Evolutionary conservation across 2,888 invertebrate genomes (phyloP), one percentile per base, ranked within the genome.

Genomic region (Synanthedon formicaeformis): DNA sequence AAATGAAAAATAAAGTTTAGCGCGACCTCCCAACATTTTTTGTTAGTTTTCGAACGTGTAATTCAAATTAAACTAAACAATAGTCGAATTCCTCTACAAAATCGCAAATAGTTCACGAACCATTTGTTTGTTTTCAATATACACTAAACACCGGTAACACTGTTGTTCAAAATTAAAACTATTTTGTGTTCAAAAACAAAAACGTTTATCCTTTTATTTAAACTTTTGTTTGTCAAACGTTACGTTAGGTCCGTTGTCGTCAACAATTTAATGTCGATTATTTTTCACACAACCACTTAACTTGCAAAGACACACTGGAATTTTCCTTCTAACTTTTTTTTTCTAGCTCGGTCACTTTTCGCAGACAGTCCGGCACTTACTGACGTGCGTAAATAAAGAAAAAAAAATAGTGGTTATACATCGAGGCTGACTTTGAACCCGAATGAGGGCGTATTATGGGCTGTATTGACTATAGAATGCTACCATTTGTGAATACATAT

Each of bases 1-100:
- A 49, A 69, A 58, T 3, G 58, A 60, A 51, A 85, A 82, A 56
- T 79, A 66, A 52, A 75, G 53, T 55, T 78, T 80, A 0, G 76
- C 66, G 57, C 75, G 72, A 62, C 77, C 82, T 1, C 73, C 79
- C 55, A 84, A 64, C 86, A 87, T 86, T 60, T 60, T 45, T 45
- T 45, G 2, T n/a, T 6, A 6, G 13, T 13, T 45, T 13, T 45
- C 13, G 13, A 45, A 45, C 13, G n/a, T 13, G 6, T 4, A 45
- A 34, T 34, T 34, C 34, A 10, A 10, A 34, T 34, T 34, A 10
- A 34, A 34, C 10, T 34, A 34, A 10, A 8, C 2, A 10, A 34
- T 34, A 34, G 10, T 34, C 2, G 2, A 34, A 34, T 34, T 34
- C 34, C 48, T 45, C 14, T 45, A n/a, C n/a, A 45, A 45, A 45